These are phyloP conservation scores for Apis dorsata DNA, from an alignment of 1,140 invertebrate genomes.

Conservation along the genomic window DNA sequence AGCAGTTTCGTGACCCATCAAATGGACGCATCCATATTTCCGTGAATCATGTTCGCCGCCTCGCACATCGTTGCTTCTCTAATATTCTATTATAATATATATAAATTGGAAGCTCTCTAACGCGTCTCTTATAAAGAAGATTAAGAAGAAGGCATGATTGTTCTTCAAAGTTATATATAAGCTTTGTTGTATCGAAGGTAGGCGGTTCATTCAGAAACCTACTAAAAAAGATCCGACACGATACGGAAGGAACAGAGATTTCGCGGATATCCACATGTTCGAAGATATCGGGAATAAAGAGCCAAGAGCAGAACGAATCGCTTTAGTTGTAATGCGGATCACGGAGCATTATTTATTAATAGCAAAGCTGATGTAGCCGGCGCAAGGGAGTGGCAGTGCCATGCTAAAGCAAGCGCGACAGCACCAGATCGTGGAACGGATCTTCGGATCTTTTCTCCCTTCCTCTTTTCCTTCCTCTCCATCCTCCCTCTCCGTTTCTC, in stretches of 20 bases:
- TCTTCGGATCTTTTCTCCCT: conserved; percentile 40
- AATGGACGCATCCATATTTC: conserved; percentile 7
- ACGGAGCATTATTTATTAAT: conserved; percentile 67
- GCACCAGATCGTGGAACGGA: conserved; percentile 65
- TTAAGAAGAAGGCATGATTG: background rate
- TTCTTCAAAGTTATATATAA: conserved; percentile 9
- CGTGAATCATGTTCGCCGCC: conserved; percentile 3
- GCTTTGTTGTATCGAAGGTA: background rate
- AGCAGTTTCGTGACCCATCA: conserved; percentile 13
- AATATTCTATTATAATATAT: no score
- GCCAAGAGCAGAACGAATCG: conserved; percentile 42
- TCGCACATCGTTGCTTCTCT: background rate
- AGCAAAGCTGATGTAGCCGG: conserved; percentile 56
- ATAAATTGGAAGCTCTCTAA: conserved; percentile 24
- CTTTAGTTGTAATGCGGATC: conserved; percentile 63
- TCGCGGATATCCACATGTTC: conserved; percentile 15
- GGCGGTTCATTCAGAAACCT: conserved; percentile 22
- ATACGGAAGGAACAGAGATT: conserved; percentile 33
- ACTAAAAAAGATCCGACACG: conserved; percentile 12
- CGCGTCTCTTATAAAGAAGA: conserved; percentile 6
- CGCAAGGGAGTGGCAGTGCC: conserved; percentile 61
- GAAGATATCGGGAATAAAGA: conserved; percentile 30
- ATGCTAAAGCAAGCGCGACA: conserved; percentile 65
- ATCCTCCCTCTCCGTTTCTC: conserved; percentile 9
- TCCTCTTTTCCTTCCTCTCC: background rate